These are phyloP conservation scores for Drosophila pegasa DNA, from an alignment of 2,888 invertebrate species.

Conservation along the genomic window DNA sequence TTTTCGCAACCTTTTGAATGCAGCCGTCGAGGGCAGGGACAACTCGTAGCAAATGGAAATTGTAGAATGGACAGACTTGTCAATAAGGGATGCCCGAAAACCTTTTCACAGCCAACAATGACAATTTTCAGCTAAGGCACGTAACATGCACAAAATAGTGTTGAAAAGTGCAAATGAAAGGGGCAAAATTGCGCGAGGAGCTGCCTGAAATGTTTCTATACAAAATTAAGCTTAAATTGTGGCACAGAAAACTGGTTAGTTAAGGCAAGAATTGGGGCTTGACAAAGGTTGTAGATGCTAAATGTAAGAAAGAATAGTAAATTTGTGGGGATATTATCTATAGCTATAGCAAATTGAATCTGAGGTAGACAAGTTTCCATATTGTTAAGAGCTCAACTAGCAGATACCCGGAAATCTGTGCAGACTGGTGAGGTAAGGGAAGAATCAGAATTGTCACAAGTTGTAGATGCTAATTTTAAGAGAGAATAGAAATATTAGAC, in stretches of 20 bases:
- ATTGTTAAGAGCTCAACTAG: too few relatives aligned
- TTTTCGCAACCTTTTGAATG: constrained; percentile 39
- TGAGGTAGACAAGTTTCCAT: too few relatives aligned
- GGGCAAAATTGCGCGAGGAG: background rate
- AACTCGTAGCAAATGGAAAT: constrained; percentile 8
- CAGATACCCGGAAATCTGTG: too few relatives aligned
- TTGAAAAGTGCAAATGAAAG: constrained; percentile 10
- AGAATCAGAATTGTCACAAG: too few relatives aligned
- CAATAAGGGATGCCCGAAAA: constrained; percentile 7
- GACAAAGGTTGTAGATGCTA: background rate
- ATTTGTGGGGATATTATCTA: background rate
- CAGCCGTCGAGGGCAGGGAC: constrained; percentile 8
- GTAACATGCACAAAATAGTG: constrained; percentile 21
- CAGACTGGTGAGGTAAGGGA: too few relatives aligned
- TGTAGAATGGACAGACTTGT: constrained; percentile 10
- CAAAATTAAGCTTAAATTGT: constrained; percentile 1
- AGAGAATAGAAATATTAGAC: too few relatives aligned
- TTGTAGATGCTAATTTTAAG: too few relatives aligned
- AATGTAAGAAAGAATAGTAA: background rate
- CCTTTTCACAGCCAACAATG: constrained; percentile 18
- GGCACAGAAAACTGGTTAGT: background rate
- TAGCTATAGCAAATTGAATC: background rate
- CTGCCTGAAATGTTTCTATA: background rate
- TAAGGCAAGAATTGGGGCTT: background rate
- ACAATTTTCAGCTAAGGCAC: constrained; percentile 37